These are phyloP conservation scores for Lanistes nyassanus DNA, from an alignment of 1,140 invertebrate genomes.

Conservation along the genomic window DNA sequence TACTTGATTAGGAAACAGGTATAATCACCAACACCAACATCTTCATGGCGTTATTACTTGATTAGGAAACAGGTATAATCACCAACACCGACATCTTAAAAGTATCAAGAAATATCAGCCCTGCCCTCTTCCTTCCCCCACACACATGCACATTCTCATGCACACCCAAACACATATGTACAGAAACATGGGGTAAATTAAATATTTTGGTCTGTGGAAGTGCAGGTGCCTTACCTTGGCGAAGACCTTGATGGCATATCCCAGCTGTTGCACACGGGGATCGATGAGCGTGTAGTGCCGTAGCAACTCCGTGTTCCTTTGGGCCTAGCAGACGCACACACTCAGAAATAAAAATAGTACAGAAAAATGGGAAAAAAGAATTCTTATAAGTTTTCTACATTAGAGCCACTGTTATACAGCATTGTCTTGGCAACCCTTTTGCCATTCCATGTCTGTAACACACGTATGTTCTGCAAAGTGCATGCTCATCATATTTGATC, in stretches of 20 bases:
- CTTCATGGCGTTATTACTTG: no score
- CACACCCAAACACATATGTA: no score
- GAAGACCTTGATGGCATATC: conserved; percentile 73
- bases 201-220: background rate
- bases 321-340: conserved; percentile 64
- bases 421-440: no score
- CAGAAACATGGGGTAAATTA: background rate
- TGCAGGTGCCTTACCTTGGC: conserved; percentile 67
- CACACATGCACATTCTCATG: no score
- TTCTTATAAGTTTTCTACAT: no score
- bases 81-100: background rate
- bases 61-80: no score
- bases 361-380: background rate
- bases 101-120: background rate
- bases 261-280: conserved; percentile 70
- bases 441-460: no score
- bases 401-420: no score
- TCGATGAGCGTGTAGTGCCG: conserved; percentile 71
- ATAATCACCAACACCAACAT: no score
- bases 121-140: background rate
- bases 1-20: no score
- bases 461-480: no score
- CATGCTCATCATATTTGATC: no score
- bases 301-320: conserved; percentile 72
- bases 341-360: background rate